Evolutionary conservation across 2,888 invertebrate genomes (phyloP).

Genomic region (Agonopterix alstromeriana): DNA sequence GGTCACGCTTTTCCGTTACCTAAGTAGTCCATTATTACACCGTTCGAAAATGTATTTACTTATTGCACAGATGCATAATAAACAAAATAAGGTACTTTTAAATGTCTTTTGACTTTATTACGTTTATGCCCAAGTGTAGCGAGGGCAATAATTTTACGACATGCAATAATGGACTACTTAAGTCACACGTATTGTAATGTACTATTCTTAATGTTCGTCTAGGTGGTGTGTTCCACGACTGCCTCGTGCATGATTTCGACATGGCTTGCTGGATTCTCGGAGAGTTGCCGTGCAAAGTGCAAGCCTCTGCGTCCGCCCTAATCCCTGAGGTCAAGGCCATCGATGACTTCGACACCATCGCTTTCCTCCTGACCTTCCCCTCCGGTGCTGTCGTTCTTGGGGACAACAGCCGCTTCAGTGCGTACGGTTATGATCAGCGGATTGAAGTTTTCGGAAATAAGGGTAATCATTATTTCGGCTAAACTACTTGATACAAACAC

Average conservation of each 20-base stretch:
- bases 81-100: too few species aligned
- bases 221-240: constrained; percentile 83
- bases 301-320: constrained; percentile 69
- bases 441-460: constrained; percentile 80
- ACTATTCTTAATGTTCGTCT: background rate
- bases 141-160: too few species aligned
- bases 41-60: too few species aligned
- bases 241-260: constrained; percentile 82
- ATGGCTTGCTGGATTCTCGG: constrained; percentile 80
- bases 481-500: too few species aligned
- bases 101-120: too few species aligned
- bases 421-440: constrained; percentile 83
- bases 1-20: too few species aligned
- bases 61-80: too few species aligned
- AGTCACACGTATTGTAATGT: too few species aligned
- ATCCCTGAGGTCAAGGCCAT: constrained; percentile 77
- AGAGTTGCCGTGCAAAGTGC: constrained; percentile 77
- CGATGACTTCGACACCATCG: constrained; percentile 80
- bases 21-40: too few species aligned
- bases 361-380: constrained; percentile 76
- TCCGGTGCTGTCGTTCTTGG: constrained; percentile 79
- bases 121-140: too few species aligned
- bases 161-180: too few species aligned
- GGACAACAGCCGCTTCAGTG: constrained; percentile 78
- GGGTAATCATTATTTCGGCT: constrained; percentile 34